Evolutionary conservation across 2,797 vertebrate species (phyloP).

Genomic region (Stomatorhinus walkeri): DNA sequence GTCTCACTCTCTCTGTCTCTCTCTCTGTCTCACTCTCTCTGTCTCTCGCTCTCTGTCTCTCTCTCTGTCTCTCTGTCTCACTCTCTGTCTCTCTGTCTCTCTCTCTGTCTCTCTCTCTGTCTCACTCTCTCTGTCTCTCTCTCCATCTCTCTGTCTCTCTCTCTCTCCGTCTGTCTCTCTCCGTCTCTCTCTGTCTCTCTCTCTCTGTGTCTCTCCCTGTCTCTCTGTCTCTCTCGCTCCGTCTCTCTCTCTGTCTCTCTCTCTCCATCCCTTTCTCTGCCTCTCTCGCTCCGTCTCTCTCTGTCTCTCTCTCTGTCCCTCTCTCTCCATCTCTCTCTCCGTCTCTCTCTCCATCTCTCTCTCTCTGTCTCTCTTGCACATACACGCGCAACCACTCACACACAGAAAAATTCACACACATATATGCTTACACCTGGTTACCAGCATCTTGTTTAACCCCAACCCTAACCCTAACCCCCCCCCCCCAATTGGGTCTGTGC

Average conservation of each 20-base stretch:
- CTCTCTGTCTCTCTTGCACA: not conserved
- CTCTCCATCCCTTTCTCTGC: too few species aligned
- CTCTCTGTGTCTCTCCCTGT: not conserved
- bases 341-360: too few species aligned
- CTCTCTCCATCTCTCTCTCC: not conserved
- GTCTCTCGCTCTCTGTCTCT: not conserved
- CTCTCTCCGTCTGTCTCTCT: not conserved
- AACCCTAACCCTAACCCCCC: not conserved
- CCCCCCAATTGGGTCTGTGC: not conserved
- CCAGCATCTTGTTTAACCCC: not conserved
- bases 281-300: not conserved
- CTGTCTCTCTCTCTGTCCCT: not conserved
- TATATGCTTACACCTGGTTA: not conserved
- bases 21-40: not conserved
- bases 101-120: not conserved
- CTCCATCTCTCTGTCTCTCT: not conserved
- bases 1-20: not conserved
- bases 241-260: too few species aligned
- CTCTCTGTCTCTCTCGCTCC: too few species aligned
- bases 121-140: not conserved
- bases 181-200: not conserved
- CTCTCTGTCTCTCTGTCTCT: not conserved
- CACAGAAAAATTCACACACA: not conserved
- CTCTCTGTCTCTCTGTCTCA: too few species aligned
- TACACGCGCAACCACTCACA: not conserved